Base-by-base conservation (phyloP, 2,888 invertebrate genomes). In the Dioctria rufipes region DNA sequence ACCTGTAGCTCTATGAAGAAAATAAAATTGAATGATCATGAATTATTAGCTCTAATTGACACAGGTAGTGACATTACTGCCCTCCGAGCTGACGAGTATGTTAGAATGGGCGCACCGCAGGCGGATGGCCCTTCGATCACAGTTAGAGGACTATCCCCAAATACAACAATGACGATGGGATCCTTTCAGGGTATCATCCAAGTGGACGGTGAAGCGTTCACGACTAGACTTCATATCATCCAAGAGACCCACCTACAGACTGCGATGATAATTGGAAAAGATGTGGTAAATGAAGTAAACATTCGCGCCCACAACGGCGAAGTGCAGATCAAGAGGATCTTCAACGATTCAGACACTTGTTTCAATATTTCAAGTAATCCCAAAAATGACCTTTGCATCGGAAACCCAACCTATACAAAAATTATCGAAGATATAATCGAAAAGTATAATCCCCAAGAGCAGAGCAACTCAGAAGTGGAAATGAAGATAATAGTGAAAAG, bases 401-500 rank as follows among this genome's bases (percentile, higher is more conserved):
- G 46, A 8, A 46, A 46, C 8, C 46, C 4, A 46, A 8, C 46
- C 8, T 46, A 46, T 46, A 46, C 4, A 46, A 4, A 46, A 5
- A 46, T 46, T 8, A 46, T 46, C 8, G 46, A 58, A 13, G 60
- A 58, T 4, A 11, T 58, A 9, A 11, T 58, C 13, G n/a, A n/a
- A 11, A 13, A 58, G 8, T 58, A 58, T n/a, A 58, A 58, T 13
- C 60, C 60, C 5, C 11, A 58, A 58, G 13, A 5, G 4, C 4
- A n/a, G 11, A 13, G 4, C 4, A 11, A 58, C 11, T 58, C 60
- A 4, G 60, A 13, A 4, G 43, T 65, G 8, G 40, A 65, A n/a
- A 65, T 4, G 40, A 65, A 65, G 8, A 65, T 65, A 65, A 37
- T 65, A 39, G 5, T 65, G 40, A 65, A 65, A 40, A 40, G 39